Conservation (phyloP, 2,113 vertebrate species). For the Cettia cetti region DNA sequence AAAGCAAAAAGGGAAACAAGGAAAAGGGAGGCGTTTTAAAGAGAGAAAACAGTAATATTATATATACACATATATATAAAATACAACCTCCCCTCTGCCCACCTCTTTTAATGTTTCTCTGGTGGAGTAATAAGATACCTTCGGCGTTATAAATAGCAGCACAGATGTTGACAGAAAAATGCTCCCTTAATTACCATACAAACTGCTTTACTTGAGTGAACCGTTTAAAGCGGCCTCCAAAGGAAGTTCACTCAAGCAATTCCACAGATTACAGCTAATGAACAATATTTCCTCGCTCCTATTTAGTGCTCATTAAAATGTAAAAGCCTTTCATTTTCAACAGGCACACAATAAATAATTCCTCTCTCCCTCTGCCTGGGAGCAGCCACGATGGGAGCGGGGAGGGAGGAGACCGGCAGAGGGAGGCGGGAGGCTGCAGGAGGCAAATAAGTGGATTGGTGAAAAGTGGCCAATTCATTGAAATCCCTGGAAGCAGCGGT, state of each 20-base stretch:
- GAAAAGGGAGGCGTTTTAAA: slow-evolving; percentile 8
- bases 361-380: slow-evolving; percentile 60
- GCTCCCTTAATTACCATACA: slow-evolving; percentile 99
- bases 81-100: slow-evolving; percentile 44
- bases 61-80: not conserved
- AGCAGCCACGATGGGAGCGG: slow-evolving; percentile 48
- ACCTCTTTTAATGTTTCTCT: slow-evolving; percentile 62
- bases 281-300: slow-evolving; percentile 87
- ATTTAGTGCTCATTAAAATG: slow-evolving; percentile 90
- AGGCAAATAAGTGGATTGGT: slow-evolving; percentile 40
- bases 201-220: slow-evolving; percentile 97
- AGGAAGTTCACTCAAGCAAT: slow-evolving; percentile 91
- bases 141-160: slow-evolving; percentile 87
- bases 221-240: slow-evolving; percentile 90
- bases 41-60: not conserved
- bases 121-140: slow-evolving; percentile 70
- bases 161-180: slow-evolving; percentile 95
- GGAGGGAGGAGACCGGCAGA: slow-evolving; percentile 30
- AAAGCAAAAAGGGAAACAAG: not conserved
- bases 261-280: slow-evolving; percentile 89
- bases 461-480: slow-evolving; percentile 34
- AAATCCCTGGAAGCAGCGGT: not conserved
- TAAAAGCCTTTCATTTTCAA: slow-evolving; percentile 85
- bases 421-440: not conserved
- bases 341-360: slow-evolving; percentile 85